These are phyloP conservation scores for Leptestheria dahalacensis DNA, from an alignment of 1,140 invertebrate species.

Conservation along the genomic window DNA sequence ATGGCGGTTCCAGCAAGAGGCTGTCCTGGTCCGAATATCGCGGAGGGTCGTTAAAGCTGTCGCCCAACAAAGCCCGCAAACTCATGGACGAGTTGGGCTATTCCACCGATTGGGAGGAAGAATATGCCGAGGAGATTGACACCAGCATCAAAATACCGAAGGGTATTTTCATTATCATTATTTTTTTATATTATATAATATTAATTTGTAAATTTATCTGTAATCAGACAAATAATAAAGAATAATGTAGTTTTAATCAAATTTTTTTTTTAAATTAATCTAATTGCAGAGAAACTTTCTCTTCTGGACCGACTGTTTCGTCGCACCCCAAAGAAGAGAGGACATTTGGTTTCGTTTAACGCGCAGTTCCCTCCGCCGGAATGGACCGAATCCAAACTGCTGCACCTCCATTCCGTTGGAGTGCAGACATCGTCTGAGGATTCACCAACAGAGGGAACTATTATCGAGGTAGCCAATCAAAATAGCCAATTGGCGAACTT, in stretches of 20 bases:
- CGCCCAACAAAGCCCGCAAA: constrained; percentile 16
- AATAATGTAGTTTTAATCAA: not conserved
- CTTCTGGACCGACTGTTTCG: constrained; percentile 15
- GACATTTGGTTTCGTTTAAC: constrained; percentile 8
- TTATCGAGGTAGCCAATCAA: constrained; percentile 4
- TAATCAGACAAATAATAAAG: too few relatives aligned
- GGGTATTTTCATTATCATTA: too few relatives aligned
- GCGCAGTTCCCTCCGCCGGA: constrained; percentile 17
- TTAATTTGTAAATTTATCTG: too few relatives aligned
- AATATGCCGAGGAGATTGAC: constrained; percentile 1
- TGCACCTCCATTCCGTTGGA: constrained; percentile 15
- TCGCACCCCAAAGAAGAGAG: constrained; percentile 9
- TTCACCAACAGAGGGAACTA: not conserved
- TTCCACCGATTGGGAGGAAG: constrained; percentile 10
- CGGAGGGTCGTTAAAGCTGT: constrained; percentile 15
- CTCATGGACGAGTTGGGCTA: constrained; percentile 12
- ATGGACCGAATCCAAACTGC: constrained; percentile 12
- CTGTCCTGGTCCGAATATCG: constrained; percentile 13
- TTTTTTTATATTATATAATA: too few relatives aligned
- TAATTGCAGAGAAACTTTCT: constrained; percentile 12
- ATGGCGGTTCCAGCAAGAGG: constrained; percentile 6
- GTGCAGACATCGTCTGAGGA: constrained; percentile 8
- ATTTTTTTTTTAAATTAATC: not conserved
- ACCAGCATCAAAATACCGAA: constrained; percentile 4
- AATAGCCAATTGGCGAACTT: too few relatives aligned